These are phyloP conservation scores for Gymnodraco acuticeps DNA, from an alignment of 2,797 vertebrate species.

Conservation along the genomic window DNA sequence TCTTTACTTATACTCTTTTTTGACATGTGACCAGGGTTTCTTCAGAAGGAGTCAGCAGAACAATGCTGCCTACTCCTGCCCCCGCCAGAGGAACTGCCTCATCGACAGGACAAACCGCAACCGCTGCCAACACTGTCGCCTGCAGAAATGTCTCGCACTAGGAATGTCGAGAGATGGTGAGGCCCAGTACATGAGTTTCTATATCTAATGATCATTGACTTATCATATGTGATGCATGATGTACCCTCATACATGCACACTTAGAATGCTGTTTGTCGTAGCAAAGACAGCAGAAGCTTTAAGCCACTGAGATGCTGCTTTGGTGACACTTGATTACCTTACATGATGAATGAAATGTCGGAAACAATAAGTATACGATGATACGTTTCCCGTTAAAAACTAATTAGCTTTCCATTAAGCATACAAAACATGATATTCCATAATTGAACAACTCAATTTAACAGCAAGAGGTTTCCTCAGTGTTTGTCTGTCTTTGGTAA, in stretches of 20 bases:
- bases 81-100: slow-evolving; percentile 99
- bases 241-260: not conserved
- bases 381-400: no score
- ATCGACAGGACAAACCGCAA: slow-evolving; percentile 99
- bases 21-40: slow-evolving; percentile 89
- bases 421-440: no score
- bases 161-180: slow-evolving; percentile 99
- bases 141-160: slow-evolving; percentile 99
- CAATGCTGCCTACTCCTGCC: slow-evolving; percentile 98
- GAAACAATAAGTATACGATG: no score
- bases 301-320: no score
- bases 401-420: no score
- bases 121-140: slow-evolving; percentile 99
- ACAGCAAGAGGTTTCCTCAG: no score
- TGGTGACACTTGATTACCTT: no score
- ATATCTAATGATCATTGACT: not conserved
- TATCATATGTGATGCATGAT: not conserved
- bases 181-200: slow-evolving; percentile 39
- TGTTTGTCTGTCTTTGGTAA: no score
- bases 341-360: no score
- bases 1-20: slow-evolving; percentile 24
- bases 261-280: not conserved
- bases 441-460: no score
- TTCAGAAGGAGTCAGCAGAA: slow-evolving; percentile 99
- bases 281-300: no score